Evolutionary conservation across 2,113 vertebrate species (phyloP).

Genomic region (Condylura cristata): DNA sequence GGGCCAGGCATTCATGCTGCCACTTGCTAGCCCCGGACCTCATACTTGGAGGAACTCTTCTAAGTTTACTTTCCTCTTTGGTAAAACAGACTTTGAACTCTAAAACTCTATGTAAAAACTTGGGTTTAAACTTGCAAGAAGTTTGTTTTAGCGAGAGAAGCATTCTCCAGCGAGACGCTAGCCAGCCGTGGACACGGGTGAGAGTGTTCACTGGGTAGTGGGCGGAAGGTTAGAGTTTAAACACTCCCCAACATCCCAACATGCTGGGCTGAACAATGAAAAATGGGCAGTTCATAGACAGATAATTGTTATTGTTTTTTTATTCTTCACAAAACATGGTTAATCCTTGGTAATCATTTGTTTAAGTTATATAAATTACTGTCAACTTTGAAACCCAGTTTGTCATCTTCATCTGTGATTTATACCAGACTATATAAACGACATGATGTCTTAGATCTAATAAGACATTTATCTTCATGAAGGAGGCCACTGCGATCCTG

Average conservation of each 20-base stretch:
- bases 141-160: conserved; percentile 1
- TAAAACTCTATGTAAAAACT: conserved; percentile 9
- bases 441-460: conserved; percentile 77
- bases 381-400: conserved; percentile 76
- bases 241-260: background rate
- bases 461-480: conserved; percentile 81
- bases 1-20: background rate
- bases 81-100: background rate
- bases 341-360: conserved; percentile 78
- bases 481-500: conserved; percentile 61
- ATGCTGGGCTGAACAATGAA: conserved; percentile 63
- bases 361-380: conserved; percentile 83
- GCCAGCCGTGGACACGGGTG: background rate
- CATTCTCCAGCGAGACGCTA: background rate
- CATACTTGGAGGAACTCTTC: background rate
- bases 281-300: conserved; percentile 75
- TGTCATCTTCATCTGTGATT: conserved; percentile 80
- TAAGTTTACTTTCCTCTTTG: conserved; percentile 14
- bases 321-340: conserved; percentile 80
- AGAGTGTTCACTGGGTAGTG: background rate
- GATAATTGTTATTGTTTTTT: conserved; percentile 82
- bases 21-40: background rate
- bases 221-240: conserved; percentile 50
- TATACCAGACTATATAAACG: conserved; percentile 77
- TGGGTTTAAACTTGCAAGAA: background rate